Base-by-base conservation (phyloP, 1,140 invertebrate genomes). In the Ganaspis sp. region DNA sequence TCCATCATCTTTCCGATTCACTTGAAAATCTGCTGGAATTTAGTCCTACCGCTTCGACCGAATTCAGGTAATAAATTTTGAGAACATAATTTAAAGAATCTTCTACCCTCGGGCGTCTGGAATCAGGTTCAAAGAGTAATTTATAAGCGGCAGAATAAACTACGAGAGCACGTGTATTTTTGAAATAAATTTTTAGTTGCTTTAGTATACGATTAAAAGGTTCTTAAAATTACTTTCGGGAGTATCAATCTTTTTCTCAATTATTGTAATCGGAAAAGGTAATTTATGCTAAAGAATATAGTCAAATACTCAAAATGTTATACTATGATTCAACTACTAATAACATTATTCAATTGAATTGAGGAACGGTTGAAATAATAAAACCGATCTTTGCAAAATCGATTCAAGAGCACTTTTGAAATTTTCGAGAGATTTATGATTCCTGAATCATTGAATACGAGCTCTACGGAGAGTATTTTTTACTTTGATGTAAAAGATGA, bases 61-160 rank as follows among this genome's bases (percentile, higher is more conserved):
- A 49, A 49, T 49, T 49, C 45, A 49, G 45, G n/a, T 49, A 49
- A 49, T 49, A 49, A 49, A 49, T 49, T n/a, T 49, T 49, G 45
- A 49, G 45, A 49, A 49, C 45, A 49, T 49, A 49, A 49, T 49
- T 49, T 49, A 49, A 49, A 49, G 45, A 17, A 49, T 49, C n/a
- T 15, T 49, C 45, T 5, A 49, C 45, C 45, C 45, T n/a, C 45
- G 15, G 45, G 45, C 45, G 45, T 49, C 45, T 17, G 17, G 17
- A 49, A 17, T 49, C 45, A 49, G 45, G 17, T 17, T 49, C 45
- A 49, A 49, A 49, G 17, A 49, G 45, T 49, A 49, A 49, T 49
- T 49, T 49, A 49, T 49, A 49, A 49, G 45, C 15, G 45, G 17
- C 15, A 49, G n/a, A 49, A 49, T 49, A 49, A 49, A 49, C n/a